These are phyloP conservation scores for Osmerus eperlanus DNA, from an alignment of 2,113 vertebrate genomes.

Conservation along the genomic window DNA sequence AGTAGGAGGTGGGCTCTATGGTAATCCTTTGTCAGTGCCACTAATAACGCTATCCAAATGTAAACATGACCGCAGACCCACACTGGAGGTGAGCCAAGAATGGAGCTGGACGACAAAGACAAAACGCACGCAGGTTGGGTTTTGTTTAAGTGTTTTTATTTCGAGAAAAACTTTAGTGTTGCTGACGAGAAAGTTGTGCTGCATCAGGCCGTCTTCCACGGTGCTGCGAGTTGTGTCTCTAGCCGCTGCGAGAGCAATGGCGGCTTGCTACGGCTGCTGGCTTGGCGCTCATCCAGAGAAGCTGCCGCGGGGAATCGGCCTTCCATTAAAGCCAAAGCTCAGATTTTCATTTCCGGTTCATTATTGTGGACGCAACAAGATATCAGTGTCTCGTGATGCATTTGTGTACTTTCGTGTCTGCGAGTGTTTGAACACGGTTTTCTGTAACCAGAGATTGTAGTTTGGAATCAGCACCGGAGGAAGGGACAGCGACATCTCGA, in stretches of 20 bases:
- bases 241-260: slow-evolving; percentile 18
- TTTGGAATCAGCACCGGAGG: slow-evolving; percentile 60
- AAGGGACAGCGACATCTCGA: slow-evolving; percentile 57
- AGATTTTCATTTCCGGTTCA: slow-evolving; percentile 44
- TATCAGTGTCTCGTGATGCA: neutral
- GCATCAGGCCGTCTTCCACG: neutral
- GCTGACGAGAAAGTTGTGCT: neutral
- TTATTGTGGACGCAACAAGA: no score
- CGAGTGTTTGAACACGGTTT: neutral
- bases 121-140: slow-evolving; percentile 54
- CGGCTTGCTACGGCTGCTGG: slow-evolving; percentile 8
- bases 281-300: slow-evolving; percentile 11
- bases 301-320: slow-evolving; percentile 5
- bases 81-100: neutral
- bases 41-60: slow-evolving; percentile 11
- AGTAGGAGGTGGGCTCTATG: slow-evolving; percentile 55
- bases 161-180: neutral
- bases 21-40: slow-evolving; percentile 54
- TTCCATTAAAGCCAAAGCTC: slow-evolving; percentile 29
- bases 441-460: slow-evolving; percentile 5
- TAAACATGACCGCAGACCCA: slow-evolving; percentile 5
- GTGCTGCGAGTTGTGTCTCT: neutral
- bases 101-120: neutral
- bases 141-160: neutral
- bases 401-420: neutral